Evolutionary conservation across 92 coral and sea anemone species (phyloP).

Genomic region (Phenganax subtilis): DNA sequence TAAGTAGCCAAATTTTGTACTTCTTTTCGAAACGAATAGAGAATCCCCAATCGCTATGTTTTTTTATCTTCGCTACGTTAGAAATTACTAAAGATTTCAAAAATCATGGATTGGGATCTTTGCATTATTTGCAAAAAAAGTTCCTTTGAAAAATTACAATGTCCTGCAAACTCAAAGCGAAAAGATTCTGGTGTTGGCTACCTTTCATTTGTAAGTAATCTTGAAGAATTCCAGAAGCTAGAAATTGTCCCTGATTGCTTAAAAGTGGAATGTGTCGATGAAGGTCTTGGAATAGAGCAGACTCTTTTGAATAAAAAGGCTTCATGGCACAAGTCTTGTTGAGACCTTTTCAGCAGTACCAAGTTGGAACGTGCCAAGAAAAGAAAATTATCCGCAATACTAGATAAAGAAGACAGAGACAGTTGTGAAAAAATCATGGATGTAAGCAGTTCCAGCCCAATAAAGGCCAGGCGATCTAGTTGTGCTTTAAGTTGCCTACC

Average conservation of each 20-base stretch:
- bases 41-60: slow-evolving; percentile 5
- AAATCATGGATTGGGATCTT: slow-evolving; percentile 46
- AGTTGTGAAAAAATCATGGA: slow-evolving; percentile 32
- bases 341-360: slow-evolving; percentile 43
- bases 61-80: slow-evolving; percentile 4
- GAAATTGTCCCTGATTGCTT: slow-evolving; percentile 17
- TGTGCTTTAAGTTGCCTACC: background rate
- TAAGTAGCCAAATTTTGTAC: background rate
- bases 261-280: slow-evolving; percentile 26
- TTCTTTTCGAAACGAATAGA: slow-evolving; percentile 6
- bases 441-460: slow-evolving; percentile 28
- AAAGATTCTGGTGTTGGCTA: slow-evolving; percentile 19
- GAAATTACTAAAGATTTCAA: slow-evolving; percentile 20
- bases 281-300: slow-evolving; percentile 30
- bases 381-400: slow-evolving; percentile 42
- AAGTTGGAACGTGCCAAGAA: slow-evolving; percentile 46
- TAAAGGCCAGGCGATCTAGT: slow-evolving; percentile 41
- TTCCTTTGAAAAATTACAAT: slow-evolving; percentile 31
- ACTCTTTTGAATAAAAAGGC: slow-evolving; percentile 26
- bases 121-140: slow-evolving; percentile 45
- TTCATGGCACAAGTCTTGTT: slow-evolving; percentile 46
- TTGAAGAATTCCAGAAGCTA: slow-evolving; percentile 21
- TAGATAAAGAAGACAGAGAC: slow-evolving; percentile 36
- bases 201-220: background rate
- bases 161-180: slow-evolving; percentile 39